These are phyloP conservation scores for Syrrhaptes paradoxus DNA, from an alignment of 2,113 vertebrate species.

Conservation along the genomic window DNA sequence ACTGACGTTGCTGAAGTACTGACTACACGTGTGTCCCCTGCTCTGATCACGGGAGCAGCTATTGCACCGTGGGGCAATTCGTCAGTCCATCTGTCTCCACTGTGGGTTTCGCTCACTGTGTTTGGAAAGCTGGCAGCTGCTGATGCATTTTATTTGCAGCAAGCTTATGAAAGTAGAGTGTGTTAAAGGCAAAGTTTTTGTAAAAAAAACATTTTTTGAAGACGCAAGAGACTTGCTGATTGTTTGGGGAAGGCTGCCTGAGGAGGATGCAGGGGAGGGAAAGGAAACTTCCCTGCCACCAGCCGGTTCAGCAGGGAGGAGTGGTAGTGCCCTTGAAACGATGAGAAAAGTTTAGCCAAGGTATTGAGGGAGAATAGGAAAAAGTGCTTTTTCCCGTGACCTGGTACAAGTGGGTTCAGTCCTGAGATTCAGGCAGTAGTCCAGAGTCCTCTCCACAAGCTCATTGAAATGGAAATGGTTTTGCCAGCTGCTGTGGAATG, in stretches of 20 bases:
- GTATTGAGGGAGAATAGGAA: neutral
- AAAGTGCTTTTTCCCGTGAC: constrained; percentile 5
- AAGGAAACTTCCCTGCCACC: neutral
- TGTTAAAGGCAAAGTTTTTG: neutral
- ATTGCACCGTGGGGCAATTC: accelerated
- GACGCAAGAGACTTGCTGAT: neutral
- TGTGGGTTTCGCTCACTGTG: neutral
- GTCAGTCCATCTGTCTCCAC: neutral
- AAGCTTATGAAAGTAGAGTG: neutral
- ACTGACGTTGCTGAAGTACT: neutral
- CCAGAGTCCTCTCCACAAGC: constrained; percentile 35
- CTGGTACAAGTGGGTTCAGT: neutral
- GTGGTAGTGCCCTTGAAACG: neutral
- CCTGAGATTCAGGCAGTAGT: neutral
- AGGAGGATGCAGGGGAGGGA: neutral
- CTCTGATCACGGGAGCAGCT: neutral
- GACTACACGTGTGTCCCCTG: neutral
- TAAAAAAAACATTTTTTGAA: neutral
- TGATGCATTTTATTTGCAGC: neutral
- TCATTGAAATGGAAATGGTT: constrained; percentile 71
- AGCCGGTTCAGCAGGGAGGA: neutral
- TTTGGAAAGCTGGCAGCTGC: neutral
- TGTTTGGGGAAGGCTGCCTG: neutral
- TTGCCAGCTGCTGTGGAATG: constrained; percentile 59
- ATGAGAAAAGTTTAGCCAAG: neutral